Percentiles rank a stretch among this genome's conserved stretches.
Conservation (phyloP, 2,888 invertebrate genomes). For the Sarcophaga rosellei region DNA sequence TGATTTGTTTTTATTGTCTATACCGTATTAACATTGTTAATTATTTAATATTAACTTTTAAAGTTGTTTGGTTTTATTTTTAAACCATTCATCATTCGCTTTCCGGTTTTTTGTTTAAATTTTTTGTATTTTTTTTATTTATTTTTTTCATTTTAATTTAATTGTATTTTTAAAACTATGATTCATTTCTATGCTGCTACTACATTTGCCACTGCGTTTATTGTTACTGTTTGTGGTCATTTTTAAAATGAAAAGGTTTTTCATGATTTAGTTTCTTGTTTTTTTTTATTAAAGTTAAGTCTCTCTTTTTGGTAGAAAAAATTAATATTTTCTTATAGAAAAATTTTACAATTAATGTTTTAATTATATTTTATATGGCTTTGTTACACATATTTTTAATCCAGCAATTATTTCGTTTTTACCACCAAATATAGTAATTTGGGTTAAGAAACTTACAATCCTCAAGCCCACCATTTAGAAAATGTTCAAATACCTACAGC, state of each 20-base stretch:
- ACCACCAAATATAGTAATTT: too few species aligned
- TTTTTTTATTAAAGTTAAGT: too few species aligned
- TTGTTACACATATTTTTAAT: too few species aligned
- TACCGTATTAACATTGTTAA: too few species aligned
- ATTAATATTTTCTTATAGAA: too few species aligned
- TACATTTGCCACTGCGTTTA: background rate
- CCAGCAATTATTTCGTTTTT: too few species aligned
- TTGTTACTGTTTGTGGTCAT: background rate
- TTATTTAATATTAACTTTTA: background rate
- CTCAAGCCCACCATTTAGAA: too few species aligned
- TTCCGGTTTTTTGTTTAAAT: slow-evolving; percentile 60
- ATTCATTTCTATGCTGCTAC: slow-evolving; percentile 35
- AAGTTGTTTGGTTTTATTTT: slow-evolving; percentile 18
- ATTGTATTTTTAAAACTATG: slow-evolving; percentile 33
- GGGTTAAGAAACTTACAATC: too few species aligned
- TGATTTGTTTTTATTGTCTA: slow-evolving; percentile 21
- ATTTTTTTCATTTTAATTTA: slow-evolving; percentile 9
- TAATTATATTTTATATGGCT: too few species aligned
- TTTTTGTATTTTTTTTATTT: slow-evolving; percentile 39
- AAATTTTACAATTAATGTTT: too few species aligned
- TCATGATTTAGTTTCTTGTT: background rate
- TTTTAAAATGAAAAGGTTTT: background rate
- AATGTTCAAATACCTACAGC: too few species aligned
- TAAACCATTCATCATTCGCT: slow-evolving; percentile 17
- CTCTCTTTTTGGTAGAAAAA: too few species aligned